phyloP scores from a whole-genome alignment of 2,797 vertebrate species.

The Tokudaia tokunoshimensis region DNA sequence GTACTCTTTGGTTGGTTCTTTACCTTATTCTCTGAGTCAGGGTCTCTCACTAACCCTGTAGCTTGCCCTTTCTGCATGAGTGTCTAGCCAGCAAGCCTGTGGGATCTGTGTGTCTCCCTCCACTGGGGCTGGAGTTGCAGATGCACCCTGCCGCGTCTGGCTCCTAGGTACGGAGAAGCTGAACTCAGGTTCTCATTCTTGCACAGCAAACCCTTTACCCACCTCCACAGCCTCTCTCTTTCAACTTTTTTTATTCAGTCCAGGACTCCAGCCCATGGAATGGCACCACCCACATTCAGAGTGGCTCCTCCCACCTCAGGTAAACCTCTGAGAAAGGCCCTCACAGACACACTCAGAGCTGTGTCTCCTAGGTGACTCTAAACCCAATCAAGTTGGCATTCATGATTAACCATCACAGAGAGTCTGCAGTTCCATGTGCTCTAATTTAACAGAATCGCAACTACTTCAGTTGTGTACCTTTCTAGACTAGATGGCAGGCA shows the following conservation, averaged over 20 bases:
- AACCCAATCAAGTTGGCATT: neutral
- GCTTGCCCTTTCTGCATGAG: neutral
- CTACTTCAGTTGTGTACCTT: neutral
- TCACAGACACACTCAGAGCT: neutral
- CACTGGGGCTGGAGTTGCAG: neutral
- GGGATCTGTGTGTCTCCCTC: neutral
- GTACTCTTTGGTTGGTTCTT: too few relatives aligned
- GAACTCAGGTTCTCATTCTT: neutral
- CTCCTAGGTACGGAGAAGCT: neutral
- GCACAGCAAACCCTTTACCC: neutral
- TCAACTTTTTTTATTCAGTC: neutral
- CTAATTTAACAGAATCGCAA: neutral
- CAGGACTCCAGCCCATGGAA: neutral
- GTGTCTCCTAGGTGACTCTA: neutral
- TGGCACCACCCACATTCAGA: neutral
- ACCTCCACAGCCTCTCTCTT: neutral
- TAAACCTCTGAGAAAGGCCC: neutral
- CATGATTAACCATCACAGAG: neutral
- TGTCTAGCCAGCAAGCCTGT: neutral
- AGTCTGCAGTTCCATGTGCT: neutral
- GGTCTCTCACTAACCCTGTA: neutral
- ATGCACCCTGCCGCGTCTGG: too few relatives aligned
- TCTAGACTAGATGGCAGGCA: neutral
- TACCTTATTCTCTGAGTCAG: neutral
- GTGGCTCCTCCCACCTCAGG: neutral